These are phyloP conservation scores for Orthonyx spaldingii DNA, from an alignment of 2,113 vertebrate species.

Conservation along the genomic window DNA sequence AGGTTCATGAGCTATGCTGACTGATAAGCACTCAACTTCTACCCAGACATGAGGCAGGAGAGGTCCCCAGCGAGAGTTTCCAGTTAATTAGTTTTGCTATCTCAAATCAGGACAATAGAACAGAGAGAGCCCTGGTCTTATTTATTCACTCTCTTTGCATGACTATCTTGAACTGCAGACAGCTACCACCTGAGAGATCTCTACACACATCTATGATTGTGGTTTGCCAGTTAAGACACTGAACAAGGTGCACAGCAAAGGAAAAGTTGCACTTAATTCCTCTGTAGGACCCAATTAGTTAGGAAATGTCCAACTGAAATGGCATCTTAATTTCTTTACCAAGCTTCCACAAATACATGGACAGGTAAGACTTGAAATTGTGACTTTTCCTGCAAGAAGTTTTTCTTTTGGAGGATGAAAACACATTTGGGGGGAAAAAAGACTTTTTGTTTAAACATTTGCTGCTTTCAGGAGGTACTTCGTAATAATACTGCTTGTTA, in stretches of 20 bases:
- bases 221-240: neutral
- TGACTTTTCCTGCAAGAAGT: neutral
- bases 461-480: neutral
- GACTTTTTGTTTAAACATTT: neutral
- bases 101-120: neutral
- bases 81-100: neutral
- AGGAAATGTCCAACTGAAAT: neutral
- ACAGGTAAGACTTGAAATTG: neutral
- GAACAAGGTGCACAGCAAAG: neutral
- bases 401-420: neutral
- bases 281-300: neutral
- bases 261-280: neutral
- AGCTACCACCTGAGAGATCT: neutral
- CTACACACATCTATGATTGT: neutral
- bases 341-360: neutral
- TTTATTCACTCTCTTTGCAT: neutral
- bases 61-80: neutral
- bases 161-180: neutral
- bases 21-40: neutral
- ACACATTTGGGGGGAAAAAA: rapidly evolving
- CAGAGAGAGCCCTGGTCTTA: neutral
- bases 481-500: neutral
- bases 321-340: neutral
- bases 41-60: neutral
- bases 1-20: neutral